A percentile compares a stretch with the other conserved stretches of the same genome.
phyloP scores from a whole-genome alignment of 2,113 vertebrate genomes.

The Himantopus leucocephalus region DNA sequence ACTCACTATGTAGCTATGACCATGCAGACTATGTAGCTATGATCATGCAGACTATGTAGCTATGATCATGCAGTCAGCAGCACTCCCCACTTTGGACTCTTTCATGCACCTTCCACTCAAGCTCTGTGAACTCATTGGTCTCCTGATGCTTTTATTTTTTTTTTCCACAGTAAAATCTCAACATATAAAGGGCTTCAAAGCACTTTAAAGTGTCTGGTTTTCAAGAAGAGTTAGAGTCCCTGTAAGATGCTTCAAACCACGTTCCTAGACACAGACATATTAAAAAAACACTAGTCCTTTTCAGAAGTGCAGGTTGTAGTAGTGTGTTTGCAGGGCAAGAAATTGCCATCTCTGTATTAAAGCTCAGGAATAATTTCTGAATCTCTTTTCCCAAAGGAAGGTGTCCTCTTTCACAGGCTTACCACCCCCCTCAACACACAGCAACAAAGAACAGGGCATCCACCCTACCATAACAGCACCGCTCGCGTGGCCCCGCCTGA shows the following conservation, averaged over 20 bases:
- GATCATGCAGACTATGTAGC: not conserved
- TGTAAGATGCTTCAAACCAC: not conserved
- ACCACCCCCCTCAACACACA: not conserved
- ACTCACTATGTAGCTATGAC: not conserved
- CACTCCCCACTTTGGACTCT: not conserved
- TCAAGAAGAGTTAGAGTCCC: not conserved
- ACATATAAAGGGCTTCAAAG: not conserved
- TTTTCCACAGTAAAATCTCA: not conserved
- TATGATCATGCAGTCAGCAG: not conserved
- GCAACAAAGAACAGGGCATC: not conserved
- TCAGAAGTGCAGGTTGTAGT: not conserved
- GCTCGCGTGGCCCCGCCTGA: accelerated
- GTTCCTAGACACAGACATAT: not conserved
- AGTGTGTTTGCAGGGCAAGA: not conserved
- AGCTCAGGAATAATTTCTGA: not conserved
- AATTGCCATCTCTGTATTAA: not conserved
- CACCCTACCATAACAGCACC: not conserved
- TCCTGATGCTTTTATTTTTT: not conserved
- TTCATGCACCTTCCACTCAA: not conserved
- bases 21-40: not conserved
- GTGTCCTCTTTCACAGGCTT: not conserved
- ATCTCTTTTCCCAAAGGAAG: not conserved
- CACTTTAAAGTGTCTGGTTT: not conserved
- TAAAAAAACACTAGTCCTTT: not conserved
- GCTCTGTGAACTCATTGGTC: not conserved